A percentile compares a stretch with the other conserved stretches of the same genome.
phyloP scores from a whole-genome alignment of 2,797 vertebrate species.

The Morus bassanus region DNA sequence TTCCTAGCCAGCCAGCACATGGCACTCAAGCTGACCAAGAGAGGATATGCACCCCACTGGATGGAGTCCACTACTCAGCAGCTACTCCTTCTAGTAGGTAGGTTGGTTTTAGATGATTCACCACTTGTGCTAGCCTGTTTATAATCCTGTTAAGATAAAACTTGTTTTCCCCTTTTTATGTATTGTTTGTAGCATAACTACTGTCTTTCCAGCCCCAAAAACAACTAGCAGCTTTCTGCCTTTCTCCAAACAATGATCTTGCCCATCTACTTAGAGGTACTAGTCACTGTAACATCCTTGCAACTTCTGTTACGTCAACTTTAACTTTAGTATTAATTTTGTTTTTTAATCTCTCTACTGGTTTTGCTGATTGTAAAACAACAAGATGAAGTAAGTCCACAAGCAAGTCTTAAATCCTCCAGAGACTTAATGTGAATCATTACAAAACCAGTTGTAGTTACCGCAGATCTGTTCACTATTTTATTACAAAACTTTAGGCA shows the following conservation, averaged over 20 bases:
- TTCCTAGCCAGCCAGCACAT: slow-evolving; percentile 82
- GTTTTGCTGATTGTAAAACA: neutral
- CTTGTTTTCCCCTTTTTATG: neutral
- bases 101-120: neutral
- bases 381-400: neutral
- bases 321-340: neutral
- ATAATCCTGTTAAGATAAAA: neutral
- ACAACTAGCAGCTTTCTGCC: neutral
- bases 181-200: neutral
- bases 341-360: neutral
- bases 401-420: neutral
- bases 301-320: neutral
- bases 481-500: neutral
- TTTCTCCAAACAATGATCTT: neutral
- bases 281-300: neutral
- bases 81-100: slow-evolving; percentile 91
- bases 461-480: neutral
- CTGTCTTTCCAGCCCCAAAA: neutral
- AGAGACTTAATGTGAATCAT: neutral
- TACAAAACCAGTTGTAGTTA: neutral
- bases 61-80: slow-evolving; percentile 75
- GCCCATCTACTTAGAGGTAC: neutral
- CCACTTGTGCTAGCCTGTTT: neutral
- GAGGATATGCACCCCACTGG: slow-evolving; percentile 75
- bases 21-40: slow-evolving; percentile 85